phyloP scores from a whole-genome alignment of 2,113 vertebrate species.

The Osmerus mordax region DNA sequence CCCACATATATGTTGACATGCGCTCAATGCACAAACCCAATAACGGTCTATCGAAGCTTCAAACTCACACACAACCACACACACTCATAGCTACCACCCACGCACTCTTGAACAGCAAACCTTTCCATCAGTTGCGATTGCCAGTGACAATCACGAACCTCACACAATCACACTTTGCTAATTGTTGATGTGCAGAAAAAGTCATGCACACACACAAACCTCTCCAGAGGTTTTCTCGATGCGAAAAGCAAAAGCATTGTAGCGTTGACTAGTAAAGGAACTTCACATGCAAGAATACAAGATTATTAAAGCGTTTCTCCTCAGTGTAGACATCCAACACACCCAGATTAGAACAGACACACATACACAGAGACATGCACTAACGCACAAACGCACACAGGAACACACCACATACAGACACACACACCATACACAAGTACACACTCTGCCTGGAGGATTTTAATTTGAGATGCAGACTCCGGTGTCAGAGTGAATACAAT shows the following conservation, averaged over 20 bases:
- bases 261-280: no score
- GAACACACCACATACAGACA: conserved; percentile 21
- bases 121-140: conserved; percentile 56
- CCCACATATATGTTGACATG: conserved; percentile 66
- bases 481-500: conserved; percentile 75
- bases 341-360: background rate
- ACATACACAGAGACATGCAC: background rate
- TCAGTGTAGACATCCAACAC: background rate
- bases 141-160: conserved; percentile 50
- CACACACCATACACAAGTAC: conserved; percentile 15
- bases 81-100: conserved; percentile 35
- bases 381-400: conserved; percentile 30
- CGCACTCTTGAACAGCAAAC: conserved; percentile 38
- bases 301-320: conserved; percentile 51
- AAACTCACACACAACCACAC: conserved; percentile 51
- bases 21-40: conserved; percentile 59
- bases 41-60: conserved; percentile 68
- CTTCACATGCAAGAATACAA: no score
- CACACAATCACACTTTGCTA: conserved; percentile 66
- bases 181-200: conserved; percentile 56
- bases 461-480: conserved; percentile 72
- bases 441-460: conserved; percentile 68
- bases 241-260: no score
- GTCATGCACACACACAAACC: background rate
- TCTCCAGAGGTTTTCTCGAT: no score